Base-by-base conservation (phyloP, 2,888 invertebrate species). In the Pseudococcus viburni region DNA sequence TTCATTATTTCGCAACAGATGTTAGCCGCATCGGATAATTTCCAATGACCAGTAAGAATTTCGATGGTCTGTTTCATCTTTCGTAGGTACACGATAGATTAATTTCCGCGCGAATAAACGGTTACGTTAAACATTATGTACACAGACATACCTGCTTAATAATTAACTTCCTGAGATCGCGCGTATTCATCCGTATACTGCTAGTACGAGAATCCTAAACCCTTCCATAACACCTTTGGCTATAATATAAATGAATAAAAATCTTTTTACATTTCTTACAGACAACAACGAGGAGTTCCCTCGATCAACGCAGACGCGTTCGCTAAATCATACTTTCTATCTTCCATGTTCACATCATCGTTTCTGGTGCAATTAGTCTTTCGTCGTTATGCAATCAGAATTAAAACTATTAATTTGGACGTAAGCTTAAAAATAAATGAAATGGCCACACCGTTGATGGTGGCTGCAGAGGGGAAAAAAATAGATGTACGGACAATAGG, bases 281-380 rank as follows among this genome's bases (percentile, higher is more conserved):
- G 12, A 55, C 59, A 73, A 22, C 68, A 33, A 33, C 26, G 26
- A 33, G 26, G 15, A 22, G 68, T 73, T 73, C 68, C 33, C 33
- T 80, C 42, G 80, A 80, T 42, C 42, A 42, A 42, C 26, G 26
- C 80, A 17, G 22, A 77, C 77, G 39, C 42, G 42, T 80, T 80
- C 17, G 42, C 42, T 80, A 80, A 80, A 80, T 80, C 42, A 42
- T 80, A 80, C 80, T 80, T 80, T 80, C 80, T 80, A 80, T 26
- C 42, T 80, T 42, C 42, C 42, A 42, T 80, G 80, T 42, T 80
- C 80, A 19, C 42, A 80, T 80, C 26, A 80, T 80, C 80, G 80
- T 26, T 80, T 80, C 39, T 80, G 42, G 80, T 80, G 12, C 42
- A 42, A 80, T 80, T 80, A 80, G 59, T 73, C 26, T 73, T 33